These are phyloP conservation scores for Cheilosia scutellata DNA, from an alignment of 2,888 invertebrate species.

Conservation along the genomic window DNA sequence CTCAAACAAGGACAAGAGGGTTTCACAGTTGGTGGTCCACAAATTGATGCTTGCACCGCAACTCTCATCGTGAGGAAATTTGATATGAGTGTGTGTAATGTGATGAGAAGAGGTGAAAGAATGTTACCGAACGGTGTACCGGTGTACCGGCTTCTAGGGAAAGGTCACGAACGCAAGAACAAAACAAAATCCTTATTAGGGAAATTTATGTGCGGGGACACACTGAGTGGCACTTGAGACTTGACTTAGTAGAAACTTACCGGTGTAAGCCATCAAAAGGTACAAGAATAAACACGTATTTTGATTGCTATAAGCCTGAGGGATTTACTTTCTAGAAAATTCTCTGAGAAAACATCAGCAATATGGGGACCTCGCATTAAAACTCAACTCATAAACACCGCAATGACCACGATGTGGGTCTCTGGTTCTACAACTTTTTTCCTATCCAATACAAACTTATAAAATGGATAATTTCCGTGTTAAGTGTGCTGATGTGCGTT, in stretches of 20 bases:
- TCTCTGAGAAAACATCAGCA: neutral
- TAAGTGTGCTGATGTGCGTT: conserved; percentile 71
- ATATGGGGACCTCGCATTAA: neutral
- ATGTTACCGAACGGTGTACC: conserved; percentile 1
- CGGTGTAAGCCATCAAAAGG: neutral
- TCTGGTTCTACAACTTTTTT: conserved; percentile 11
- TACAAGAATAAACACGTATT: conserved; percentile 22
- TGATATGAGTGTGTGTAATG: conserved; percentile 48
- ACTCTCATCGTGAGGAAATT: conserved; percentile 60
- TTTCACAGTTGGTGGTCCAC: conserved; percentile 72
- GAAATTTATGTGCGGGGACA: conserved; percentile 62
- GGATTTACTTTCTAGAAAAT: conserved; percentile 6
- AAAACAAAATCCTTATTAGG: conserved; percentile 60
- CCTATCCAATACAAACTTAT: conserved; percentile 54
- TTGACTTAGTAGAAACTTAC: conserved; percentile 10
- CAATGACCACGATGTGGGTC: conserved; percentile 21
- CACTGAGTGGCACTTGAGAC: conserved; percentile 61
- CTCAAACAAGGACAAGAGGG: conserved; percentile 43
- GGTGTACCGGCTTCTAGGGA: conserved; percentile 44
- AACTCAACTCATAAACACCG: conserved; percentile 18
- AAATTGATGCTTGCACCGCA: conserved; percentile 57
- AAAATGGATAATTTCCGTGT: conserved; percentile 67
- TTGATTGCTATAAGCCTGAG: conserved; percentile 2
- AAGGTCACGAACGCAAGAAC: conserved; percentile 52
- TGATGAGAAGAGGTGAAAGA: conserved; percentile 18